Base-by-base conservation (phyloP, 2,797 vertebrate genomes). In the Triplophysa yarkandensis region DNA sequence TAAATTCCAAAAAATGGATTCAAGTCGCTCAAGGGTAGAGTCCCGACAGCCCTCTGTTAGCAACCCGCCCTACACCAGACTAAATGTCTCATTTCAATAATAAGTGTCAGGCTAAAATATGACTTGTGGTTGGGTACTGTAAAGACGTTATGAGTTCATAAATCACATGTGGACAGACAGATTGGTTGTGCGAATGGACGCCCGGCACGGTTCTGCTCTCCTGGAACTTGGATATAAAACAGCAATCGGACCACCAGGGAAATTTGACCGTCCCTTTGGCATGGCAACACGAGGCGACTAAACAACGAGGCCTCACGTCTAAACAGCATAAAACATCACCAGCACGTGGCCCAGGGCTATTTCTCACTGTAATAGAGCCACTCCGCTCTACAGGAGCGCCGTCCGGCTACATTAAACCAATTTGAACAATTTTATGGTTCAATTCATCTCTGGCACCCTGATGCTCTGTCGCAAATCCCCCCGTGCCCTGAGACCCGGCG, bases 81-180 rank as follows among this genome's bases (percentile, higher is more conserved):
- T 85, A 89, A 92, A 92, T 86, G 90, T 90, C 90, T 92, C 87
- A 91, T 92, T 92, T 92, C 88, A 92, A 91, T 92, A 91, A 89
- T 88, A 92, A 90, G 92, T 85, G 88, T 91, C 88, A 91, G 84
- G 58, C 84, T 87, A 93, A 92, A 93, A 93, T 92, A 92, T 85
- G 82, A 93, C 87, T 85, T 84, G 85, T 81, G 78, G 88, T 88
- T 87, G 77, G 81, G 76, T 77, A 88, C 84, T 85, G 79, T 71
- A 87, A 83, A 83, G 92, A 83, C 87, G 83, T 87, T 85, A 89
- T 89, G 90, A 90, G 85, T 89, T 82, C 89, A 93, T 95, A 91
- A 94, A 94, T 94, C 90, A 94, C 83, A 86, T 83, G 55, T 0
- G 77, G 67, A 87, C 89, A 89, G 90, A 92, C 89, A 85, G 86